Base-by-base conservation (phyloP, 2,797 vertebrate species). In the Bufotes viridis region DNA sequence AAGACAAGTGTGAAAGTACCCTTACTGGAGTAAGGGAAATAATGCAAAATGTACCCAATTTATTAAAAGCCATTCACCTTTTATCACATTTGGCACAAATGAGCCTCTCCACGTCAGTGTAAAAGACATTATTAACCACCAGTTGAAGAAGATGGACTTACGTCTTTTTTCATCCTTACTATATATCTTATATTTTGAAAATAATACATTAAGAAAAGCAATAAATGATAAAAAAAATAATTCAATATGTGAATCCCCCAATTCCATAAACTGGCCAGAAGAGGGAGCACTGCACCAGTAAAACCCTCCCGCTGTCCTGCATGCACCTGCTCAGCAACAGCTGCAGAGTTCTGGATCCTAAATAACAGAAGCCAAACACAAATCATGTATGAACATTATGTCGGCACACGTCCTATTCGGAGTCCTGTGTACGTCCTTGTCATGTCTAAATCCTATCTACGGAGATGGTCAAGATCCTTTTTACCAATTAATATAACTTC, bases 291-390 rank as follows among this genome's bases (percentile, higher is more conserved):
- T 5, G 18, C 26, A 22, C 67, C 53, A 72, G 13, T 72, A n/a
- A 60, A 60, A 14, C 10, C 20, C n/a, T 53, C 58, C 82, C 18
- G n/a, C 42, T 74, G 51, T 20, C 1, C 53, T 3, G 53, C 67
- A 26, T 57, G 69, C 82, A 84, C 82, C 82, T 84, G 82, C 82
- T 72, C 29, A 49, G 51, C n/a, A 60, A 75, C 82, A 84, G 82
- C 82, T 84, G 82, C 57, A 74, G 13, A 49, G 4, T 83, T 42
- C 51, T 13, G 26, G 26, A 67, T 29, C 24, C 7, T 55, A 70
- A 24, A 70, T 70, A 65, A 26, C 49, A 67, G 81, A 51, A 69
- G 53, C 42, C 81, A 4, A 18, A 49, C 81, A 57, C n/a, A n/a
- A 7, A 60, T 34, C 34, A 22, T 18, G 65, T 20, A 18, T 29